Evolutionary conservation across 1,140 invertebrate genomes (phyloP).

Genomic region (Hyposmocoma kahamanoa): DNA sequence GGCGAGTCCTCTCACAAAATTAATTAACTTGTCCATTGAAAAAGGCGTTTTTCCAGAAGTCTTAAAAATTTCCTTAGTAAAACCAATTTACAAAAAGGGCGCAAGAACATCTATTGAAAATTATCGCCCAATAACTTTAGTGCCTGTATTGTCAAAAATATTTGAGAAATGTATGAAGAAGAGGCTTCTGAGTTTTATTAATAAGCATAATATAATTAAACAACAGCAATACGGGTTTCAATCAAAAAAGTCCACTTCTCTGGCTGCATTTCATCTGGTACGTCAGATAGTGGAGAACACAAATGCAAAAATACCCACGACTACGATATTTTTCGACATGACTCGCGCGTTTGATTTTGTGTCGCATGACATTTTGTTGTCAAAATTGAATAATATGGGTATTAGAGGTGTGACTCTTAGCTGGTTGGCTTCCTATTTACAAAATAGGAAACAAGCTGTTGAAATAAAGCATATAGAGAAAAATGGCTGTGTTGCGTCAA

Average conservation of each 20-base stretch:
- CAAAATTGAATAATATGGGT: no score
- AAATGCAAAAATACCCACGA: background rate
- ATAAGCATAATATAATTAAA: background rate
- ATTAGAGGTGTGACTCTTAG: no score
- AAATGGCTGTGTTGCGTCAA: no score
- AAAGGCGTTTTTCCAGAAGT: background rate
- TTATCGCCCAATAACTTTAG: conserved; percentile 5
- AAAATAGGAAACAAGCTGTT: no score
- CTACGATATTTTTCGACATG: conserved; percentile 2
- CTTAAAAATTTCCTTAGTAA: conserved; percentile 1
- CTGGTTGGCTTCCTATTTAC: no score
- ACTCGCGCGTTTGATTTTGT: conserved; percentile 3
- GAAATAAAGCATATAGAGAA: no score
- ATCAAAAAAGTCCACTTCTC: conserved; percentile 2
- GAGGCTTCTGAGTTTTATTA: background rate
- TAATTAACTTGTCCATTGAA: conserved; percentile 1
- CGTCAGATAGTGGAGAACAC: background rate
- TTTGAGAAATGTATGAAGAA: background rate
- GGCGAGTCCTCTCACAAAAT: background rate
- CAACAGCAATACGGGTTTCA: background rate
- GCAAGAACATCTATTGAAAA: background rate
- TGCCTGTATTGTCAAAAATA: background rate
- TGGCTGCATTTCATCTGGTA: background rate
- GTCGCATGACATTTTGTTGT: background rate
- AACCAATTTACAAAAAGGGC: conserved; percentile 5